These are phyloP conservation scores for Lampropteryx suffumata DNA, from an alignment of 2,888 invertebrate genomes.

Conservation along the genomic window DNA sequence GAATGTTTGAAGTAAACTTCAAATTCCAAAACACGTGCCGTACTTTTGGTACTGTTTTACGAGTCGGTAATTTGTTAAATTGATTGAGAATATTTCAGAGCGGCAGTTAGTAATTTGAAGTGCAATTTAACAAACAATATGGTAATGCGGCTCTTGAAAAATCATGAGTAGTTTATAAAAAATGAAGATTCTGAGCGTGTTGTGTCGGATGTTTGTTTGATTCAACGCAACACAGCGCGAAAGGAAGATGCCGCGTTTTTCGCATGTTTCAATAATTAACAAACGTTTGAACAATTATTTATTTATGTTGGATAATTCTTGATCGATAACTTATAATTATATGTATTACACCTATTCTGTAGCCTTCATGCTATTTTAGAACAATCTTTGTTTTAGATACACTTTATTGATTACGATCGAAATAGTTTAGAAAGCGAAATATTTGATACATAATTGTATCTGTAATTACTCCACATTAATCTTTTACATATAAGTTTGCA, in stretches of 20 bases:
- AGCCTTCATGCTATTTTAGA: conserved; percentile 6
- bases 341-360: not conserved
- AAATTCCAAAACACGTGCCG: not conserved
- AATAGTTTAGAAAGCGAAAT: conserved; percentile 9
- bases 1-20: not conserved
- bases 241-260: conserved; percentile 61
- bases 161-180: conserved; percentile 1
- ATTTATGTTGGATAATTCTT: conserved; percentile 5
- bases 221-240: conserved; percentile 39
- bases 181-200: conserved; percentile 25
- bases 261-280: conserved; percentile 45
- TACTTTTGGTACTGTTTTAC: too few relatives aligned
- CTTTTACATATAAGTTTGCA: too few relatives aligned
- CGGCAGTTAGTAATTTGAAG: too few relatives aligned
- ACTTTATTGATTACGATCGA: not conserved
- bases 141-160: not conserved
- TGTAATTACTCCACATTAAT: not conserved
- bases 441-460: not conserved
- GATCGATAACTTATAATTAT: conserved; percentile 5
- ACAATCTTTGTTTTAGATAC: conserved; percentile 1
- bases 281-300: conserved; percentile 11
- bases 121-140: too few relatives aligned
- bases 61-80: too few relatives aligned
- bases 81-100: too few relatives aligned
- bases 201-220: conserved; percentile 70